Evolutionary conservation across 2,888 invertebrate species (phyloP), one percentile per base, ranked within the genome.

Genomic region (Parnassius mnemosyne): DNA sequence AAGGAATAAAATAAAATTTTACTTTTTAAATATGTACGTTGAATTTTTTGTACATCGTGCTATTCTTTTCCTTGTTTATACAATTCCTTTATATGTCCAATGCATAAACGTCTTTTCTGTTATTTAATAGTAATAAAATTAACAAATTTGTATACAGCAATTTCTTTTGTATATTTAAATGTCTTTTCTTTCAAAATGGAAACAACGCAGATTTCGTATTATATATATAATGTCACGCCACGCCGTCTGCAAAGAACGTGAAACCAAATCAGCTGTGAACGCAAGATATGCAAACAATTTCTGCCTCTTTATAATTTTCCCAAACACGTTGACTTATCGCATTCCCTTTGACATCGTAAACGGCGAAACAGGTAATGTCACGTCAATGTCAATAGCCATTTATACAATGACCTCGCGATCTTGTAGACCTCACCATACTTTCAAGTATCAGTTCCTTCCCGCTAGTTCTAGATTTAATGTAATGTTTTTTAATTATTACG

Each of bases 331-430:
- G 47, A 16, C 25, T 56, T 52, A 56, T 10, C 47, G 46, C 61
- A 52, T 44, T 51, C 9, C 68, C 73, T 79, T 79, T 78, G 84
- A 82, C 83, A 82, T 77, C 73, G 70, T 73, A 74, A 74, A 66
- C 70, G 72, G 74, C 68, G 66, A 68, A 66, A 53, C 69, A 68
- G 66, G 68, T 60, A 59, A 66, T 53, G 77, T 72, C 76, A 69
- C 67, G 66, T 71, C 76, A 74, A 81, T 80, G 83, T 77, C 79
- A 74, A 73, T 77, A 77, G 75, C 81, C 79, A 82, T 83, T 80
- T 79, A 78, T 64, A 73, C 73, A 71, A 71, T 75, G 77, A 80
- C 85, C 85, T 86, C 34, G 47, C 42, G n/a, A 60, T 80, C 75
- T 69, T 61, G 69, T 53, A 66, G 65, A 65, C 69, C 65, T 71